These are phyloP conservation scores for Ostrea edulis DNA, from an alignment of 1,140 invertebrate genomes.

Conservation along the genomic window DNA sequence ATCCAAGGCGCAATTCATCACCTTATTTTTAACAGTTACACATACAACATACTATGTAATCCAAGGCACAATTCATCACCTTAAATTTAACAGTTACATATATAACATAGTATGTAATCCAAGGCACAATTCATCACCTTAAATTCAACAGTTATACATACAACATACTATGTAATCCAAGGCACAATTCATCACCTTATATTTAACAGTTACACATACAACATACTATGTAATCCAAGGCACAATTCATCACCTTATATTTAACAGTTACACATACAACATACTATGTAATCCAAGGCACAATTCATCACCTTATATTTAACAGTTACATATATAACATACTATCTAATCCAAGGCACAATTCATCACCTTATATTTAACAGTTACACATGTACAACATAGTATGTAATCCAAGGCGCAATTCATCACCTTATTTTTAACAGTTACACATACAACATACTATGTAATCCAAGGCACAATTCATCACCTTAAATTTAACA, in stretches of 20 bases:
- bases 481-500: background rate
- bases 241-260: background rate
- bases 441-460: constrained; percentile 18
- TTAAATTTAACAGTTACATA: background rate
- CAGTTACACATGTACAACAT: background rate
- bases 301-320: background rate
- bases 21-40: background rate
- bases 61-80: background rate
- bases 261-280: background rate
- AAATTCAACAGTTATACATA: background rate
- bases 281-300: constrained; percentile 16
- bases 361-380: background rate
- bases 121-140: background rate
- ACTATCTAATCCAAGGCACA: constrained; percentile 22
- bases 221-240: constrained; percentile 11
- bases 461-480: background rate
- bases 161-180: constrained; percentile 11
- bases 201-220: background rate
- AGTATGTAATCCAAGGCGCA: background rate
- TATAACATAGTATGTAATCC: background rate
- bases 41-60: constrained; percentile 11
- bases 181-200: background rate
- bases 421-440: background rate
- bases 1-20: background rate
- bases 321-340: background rate